Base-by-base conservation (phyloP, 1,140 invertebrate genomes). In the Campodea augens region DNA sequence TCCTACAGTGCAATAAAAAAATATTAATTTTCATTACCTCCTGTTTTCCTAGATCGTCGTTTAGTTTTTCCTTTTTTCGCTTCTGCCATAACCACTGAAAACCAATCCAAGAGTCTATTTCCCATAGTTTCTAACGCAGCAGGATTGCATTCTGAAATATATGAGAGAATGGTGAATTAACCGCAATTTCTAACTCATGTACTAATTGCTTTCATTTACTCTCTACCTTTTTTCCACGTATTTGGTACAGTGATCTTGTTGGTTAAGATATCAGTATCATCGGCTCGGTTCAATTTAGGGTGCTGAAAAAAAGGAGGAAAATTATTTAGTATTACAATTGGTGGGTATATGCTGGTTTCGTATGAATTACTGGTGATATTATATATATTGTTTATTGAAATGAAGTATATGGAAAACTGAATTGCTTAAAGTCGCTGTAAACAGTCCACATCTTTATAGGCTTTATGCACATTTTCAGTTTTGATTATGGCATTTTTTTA, bases 91-190 rank as follows among this genome's bases (percentile, higher is more conserved):
- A 90, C 77, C 41, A 91, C 84, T 2, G 81, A 84, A 62, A 92
- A 92, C 87, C 87, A 91, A 65, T 91, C 86, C n/a, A 91, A 63
- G 43, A 91, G 65, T 3, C 87, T 73, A 65, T 88, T 80, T 5
- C 86, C 86, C 77, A 90, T 89, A 18, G 77, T 74, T 50, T 85
- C 80, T 48, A 87, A 66, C 38, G 82, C 78, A 44, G 74, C 67
- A 22, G 72, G 63, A 41, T 70, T 66, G 55, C 78, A 82, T 49
- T 75, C 74, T 62, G 52, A 5, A 47, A 47, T 27, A 43, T 20
- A 42, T 27, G 27, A 38, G 25, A 45, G 15, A 15, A 5, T 0
- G 19, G 25, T 5, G 4, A 43, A n/a, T n/a, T n/a, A n/a, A n/a
- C n/a, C n/a, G n/a, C n/a, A n/a, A n/a, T n/a, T n/a, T n/a, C n/a